phyloP scores from a whole-genome alignment of 2,113 vertebrate genomes.

The Percina caprodes region DNA sequence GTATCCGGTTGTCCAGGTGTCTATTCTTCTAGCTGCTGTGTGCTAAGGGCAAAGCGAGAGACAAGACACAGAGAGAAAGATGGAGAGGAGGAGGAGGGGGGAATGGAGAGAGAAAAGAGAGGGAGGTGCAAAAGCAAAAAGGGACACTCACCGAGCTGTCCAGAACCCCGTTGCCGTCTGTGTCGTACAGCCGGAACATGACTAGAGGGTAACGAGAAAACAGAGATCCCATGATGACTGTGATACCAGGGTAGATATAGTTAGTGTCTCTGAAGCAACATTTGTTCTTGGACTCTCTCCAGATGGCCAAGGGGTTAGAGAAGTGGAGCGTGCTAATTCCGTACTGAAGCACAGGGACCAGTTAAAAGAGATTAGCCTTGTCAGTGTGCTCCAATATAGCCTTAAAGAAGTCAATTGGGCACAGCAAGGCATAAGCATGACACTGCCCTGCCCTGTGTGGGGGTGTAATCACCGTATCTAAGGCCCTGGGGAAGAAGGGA shows the following conservation, averaged over 20 bases:
- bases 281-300: slow-evolving; percentile 16
- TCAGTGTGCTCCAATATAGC: slow-evolving; percentile 42
- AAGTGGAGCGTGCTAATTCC: slow-evolving; percentile 16
- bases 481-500: slow-evolving; percentile 8
- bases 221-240: slow-evolving; percentile 57
- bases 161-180: slow-evolving; percentile 92
- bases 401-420: slow-evolving; percentile 41
- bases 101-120: background rate
- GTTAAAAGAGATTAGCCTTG: slow-evolving; percentile 54
- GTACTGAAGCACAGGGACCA: background rate
- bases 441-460: slow-evolving; percentile 25
- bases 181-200: slow-evolving; percentile 96
- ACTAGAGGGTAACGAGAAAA: slow-evolving; percentile 82
- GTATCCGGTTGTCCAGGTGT: slow-evolving; percentile 9
- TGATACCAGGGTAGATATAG: slow-evolving; percentile 16
- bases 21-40: slow-evolving; percentile 41
- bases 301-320: slow-evolving; percentile 30
- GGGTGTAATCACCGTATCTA: slow-evolving; percentile 8
- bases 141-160: slow-evolving; percentile 91
- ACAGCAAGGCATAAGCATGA: slow-evolving; percentile 34
- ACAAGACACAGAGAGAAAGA: background rate
- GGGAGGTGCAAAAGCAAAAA: background rate
- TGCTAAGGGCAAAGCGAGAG: background rate
- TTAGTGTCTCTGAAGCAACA: slow-evolving; percentile 24
- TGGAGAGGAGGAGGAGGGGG: too few species aligned